Evolutionary conservation across 2,888 invertebrate genomes (phyloP), one percentile per base, ranked within the genome.

Genomic region (Philhelius pedissequus): DNA sequence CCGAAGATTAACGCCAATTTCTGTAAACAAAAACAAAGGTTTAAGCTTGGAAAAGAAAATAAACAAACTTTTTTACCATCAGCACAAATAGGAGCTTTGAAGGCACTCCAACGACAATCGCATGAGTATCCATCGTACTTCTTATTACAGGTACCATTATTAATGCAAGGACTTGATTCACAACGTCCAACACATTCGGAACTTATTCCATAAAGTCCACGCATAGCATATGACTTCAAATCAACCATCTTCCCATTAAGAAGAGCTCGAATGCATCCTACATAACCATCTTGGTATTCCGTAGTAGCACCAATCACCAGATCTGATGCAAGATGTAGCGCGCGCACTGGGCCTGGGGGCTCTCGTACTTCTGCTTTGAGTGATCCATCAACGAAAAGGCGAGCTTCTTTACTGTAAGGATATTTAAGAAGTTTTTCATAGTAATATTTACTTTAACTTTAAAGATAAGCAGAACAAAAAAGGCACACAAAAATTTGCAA

Each of bases 91-190:
- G 98, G 98, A 68, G 99, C 99, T 92, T 99, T 97, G 92, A 98
- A 99, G 8, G 99, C 97, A 38, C 99, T 99, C 96, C 98, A 99
- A 86, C 99, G 95, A 88, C 99, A 99, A 92, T 99, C 98, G 92
- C 99, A 99, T 66, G 93, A 93, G 92, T 98, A 99, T 6, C 96
- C 94, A 90, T 97, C 97, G 91, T 98, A 99, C 13, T 95, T 94
- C 92, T 99, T 99, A 69, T 94, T 94, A 88, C 99, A 99, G 0
- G 98, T 98, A 86, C 99, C 99, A 90, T 98, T 98, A 92, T 99
- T 99, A 56, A 98, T 94, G 89, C 99, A 99, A 0, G 99, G 99
- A 88, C 93, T 96, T 87, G 97, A 97, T 88, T 94, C 94, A 90
- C 99, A 99, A 90, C 97, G 97, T 62, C 98, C 98, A 80, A 95